Evolutionary conservation across 2,113 vertebrate genomes (phyloP).

Genomic region (Myanophis thanlyinensis): DNA sequence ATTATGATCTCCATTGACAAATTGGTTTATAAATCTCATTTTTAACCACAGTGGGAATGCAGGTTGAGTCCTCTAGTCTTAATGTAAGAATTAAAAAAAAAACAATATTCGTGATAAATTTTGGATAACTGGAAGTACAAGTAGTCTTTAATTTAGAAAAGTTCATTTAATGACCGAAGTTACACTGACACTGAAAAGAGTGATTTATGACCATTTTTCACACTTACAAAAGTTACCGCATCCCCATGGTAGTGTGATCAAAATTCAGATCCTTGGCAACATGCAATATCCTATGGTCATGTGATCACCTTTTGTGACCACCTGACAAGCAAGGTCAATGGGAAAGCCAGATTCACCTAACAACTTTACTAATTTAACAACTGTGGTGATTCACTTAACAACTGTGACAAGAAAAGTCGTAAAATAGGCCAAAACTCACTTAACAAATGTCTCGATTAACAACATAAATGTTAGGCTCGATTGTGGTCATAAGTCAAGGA

Average conservation of each 20-base stretch:
- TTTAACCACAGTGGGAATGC: neutral
- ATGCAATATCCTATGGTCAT: neutral
- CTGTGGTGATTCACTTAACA: neutral
- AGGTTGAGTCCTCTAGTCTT: neutral
- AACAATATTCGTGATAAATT: neutral
- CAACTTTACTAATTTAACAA: neutral
- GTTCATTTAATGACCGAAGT: neutral
- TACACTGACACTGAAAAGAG: neutral
- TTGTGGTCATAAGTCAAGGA: neutral
- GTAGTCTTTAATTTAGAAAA: neutral
- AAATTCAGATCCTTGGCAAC: neutral
- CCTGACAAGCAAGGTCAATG: neutral
- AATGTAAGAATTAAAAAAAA: neutral
- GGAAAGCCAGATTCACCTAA: neutral
- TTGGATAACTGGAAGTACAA: neutral
- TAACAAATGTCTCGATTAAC: neutral
- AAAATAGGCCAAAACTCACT: neutral
- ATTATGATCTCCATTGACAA: neutral
- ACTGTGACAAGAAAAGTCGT: neutral
- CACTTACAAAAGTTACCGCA: neutral
- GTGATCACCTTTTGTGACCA: neutral
- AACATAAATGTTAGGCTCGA: neutral
- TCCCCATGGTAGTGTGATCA: neutral
- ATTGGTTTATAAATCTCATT: neutral
- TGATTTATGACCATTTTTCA: neutral